phyloP scores from a whole-genome alignment of 1,140 invertebrate species.

The Magallana gigas region DNA sequence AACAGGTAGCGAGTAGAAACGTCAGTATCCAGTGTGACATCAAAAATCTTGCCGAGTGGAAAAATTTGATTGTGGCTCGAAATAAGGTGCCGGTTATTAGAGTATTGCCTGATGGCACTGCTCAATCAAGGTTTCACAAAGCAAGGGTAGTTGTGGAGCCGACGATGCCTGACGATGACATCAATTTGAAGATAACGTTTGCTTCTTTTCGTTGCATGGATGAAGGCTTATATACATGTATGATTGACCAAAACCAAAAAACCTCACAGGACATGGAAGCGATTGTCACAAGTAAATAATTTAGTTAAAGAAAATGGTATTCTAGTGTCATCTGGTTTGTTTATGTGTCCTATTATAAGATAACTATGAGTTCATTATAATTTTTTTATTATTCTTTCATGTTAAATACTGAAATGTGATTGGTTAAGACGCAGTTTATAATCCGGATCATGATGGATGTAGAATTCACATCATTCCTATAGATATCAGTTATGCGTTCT shows the following conservation, averaged over 20 bases:
- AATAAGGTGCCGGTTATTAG: not conserved
- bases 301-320: too few species aligned
- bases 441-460: too few species aligned
- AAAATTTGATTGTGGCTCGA: conserved; percentile 3
- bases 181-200: conserved; percentile 16
- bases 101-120: not conserved
- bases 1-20: not conserved
- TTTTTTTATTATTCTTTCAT: too few species aligned
- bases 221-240: conserved; percentile 37
- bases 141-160: not conserved
- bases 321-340: too few species aligned
- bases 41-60: conserved; percentile 39
- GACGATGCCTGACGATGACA: not conserved
- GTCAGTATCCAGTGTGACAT: conserved; percentile 23
- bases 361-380: too few species aligned
- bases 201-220: conserved; percentile 25
- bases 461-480: too few species aligned
- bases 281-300: conserved; percentile 38
- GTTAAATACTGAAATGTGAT: too few species aligned
- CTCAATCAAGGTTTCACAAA: conserved; percentile 23
- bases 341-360: too few species aligned
- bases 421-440: too few species aligned
- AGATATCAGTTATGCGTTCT: too few species aligned
- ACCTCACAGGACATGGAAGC: not conserved
- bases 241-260: conserved; percentile 28